Evolutionary conservation across 2,888 invertebrate genomes (phyloP).

Genomic region (Cheilosia grossa): DNA sequence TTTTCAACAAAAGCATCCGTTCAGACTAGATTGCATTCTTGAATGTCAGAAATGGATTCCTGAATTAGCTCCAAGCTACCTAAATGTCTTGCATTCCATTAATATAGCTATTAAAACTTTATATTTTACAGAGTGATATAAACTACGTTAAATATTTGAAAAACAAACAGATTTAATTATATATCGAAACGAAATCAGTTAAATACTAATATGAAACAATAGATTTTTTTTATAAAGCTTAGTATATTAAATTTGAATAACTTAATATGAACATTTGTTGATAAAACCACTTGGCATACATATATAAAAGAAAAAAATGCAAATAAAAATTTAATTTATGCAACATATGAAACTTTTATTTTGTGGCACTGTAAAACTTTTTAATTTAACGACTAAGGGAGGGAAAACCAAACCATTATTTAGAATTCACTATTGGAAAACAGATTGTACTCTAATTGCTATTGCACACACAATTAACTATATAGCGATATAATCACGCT

Average conservation of each 20-base stretch:
- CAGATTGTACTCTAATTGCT: background rate
- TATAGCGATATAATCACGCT: slow-evolving; percentile 59
- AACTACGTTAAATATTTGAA: no score
- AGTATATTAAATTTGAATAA: slow-evolving; percentile 39
- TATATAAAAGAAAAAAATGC: slow-evolving; percentile 29
- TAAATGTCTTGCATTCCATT: no score
- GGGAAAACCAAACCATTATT: background rate
- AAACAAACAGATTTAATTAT: no score
- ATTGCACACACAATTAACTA: slow-evolving; percentile 37
- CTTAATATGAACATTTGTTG: slow-evolving; percentile 47
- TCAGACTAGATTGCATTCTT: no score
- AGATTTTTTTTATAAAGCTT: slow-evolving; percentile 22
- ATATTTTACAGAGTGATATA: no score
- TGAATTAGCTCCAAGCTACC: no score
- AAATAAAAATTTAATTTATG: slow-evolving; percentile 40
- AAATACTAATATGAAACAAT: background rate
- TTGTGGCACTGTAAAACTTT: slow-evolving; percentile 27
- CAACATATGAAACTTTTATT: slow-evolving; percentile 18
- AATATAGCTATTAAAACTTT: no score
- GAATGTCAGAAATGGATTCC: no score
- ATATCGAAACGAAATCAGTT: background rate
- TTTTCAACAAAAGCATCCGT: no score
- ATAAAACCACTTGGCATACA: slow-evolving; percentile 52
- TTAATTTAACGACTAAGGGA: background rate
- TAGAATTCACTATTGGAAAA: slow-evolving; percentile 16